These are phyloP conservation scores for Brachirus orientalis DNA, from an alignment of 2,113 vertebrate genomes.

Conservation along the genomic window DNA sequence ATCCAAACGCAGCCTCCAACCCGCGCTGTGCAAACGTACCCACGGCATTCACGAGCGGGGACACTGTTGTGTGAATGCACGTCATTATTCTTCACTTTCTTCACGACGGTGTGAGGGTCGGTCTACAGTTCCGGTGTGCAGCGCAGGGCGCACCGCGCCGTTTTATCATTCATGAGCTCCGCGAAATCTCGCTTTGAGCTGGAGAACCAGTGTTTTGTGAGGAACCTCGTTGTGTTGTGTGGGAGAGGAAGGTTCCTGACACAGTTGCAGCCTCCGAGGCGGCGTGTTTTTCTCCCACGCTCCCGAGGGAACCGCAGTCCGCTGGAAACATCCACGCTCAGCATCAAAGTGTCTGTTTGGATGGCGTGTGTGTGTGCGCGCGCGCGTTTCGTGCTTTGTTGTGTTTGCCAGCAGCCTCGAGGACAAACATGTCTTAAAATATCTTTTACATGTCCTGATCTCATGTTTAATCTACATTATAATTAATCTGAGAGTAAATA, in stretches of 20 bases:
- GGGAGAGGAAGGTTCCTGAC: constrained; percentile 74
- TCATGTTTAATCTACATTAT: no score
- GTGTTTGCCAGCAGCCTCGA: constrained; percentile 11
- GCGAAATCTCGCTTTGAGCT: constrained; percentile 57
- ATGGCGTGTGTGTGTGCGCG: constrained; percentile 7
- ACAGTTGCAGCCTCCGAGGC: constrained; percentile 51
- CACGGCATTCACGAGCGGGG: no score
- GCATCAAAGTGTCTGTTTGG: constrained; percentile 38
- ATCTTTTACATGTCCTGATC: neutral
- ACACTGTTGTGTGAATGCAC: no score
- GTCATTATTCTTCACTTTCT: no score
- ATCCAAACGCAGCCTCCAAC: no score
- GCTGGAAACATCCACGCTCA: constrained; percentile 54
- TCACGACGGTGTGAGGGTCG: no score
- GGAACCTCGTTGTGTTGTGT: no score
- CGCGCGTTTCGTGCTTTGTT: constrained; percentile 15
- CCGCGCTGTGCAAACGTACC: no score
- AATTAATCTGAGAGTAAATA: no score
- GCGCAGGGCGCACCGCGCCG: constrained; percentile 7
- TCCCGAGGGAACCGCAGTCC: constrained; percentile 51
- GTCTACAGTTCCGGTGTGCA: no score
- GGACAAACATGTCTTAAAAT: constrained; percentile 8
- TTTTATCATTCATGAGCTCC: constrained; percentile 19
- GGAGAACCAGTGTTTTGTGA: constrained; percentile 57
- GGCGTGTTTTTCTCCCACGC: constrained; percentile 74